phyloP scores from a whole-genome alignment of 2,888 invertebrate species.

The Tenthredo amoena region DNA sequence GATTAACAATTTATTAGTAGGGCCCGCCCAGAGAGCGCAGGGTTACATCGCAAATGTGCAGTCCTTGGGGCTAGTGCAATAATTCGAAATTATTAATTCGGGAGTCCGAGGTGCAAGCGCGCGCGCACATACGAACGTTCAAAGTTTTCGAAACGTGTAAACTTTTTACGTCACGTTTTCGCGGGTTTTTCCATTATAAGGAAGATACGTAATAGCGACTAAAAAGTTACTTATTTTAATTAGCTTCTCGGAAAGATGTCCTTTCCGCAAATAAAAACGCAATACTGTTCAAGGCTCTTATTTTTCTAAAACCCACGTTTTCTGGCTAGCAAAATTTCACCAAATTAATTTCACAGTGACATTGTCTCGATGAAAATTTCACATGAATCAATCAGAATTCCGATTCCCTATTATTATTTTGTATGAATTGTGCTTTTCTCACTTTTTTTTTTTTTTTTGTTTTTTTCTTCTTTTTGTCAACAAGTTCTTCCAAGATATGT shows the following conservation, averaged over 20 bases:
- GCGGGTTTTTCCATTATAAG: background rate
- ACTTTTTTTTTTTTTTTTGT: background rate
- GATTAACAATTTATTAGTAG: constrained; percentile 39
- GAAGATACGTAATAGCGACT: background rate
- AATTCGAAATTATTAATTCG: constrained; percentile 50
- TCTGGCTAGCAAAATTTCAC: background rate
- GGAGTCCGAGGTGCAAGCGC: constrained; percentile 44
- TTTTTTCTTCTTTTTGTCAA: background rate
- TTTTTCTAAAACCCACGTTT: background rate
- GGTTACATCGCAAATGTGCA: constrained; percentile 52
- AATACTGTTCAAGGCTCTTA: background rate
- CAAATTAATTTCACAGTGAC: background rate
- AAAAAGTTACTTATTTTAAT: background rate
- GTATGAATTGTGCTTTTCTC: background rate
- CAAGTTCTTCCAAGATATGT: background rate
- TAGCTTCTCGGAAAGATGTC: background rate
- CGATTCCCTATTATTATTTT: background rate
- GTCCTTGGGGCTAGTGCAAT: constrained; percentile 63
- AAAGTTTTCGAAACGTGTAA: background rate
- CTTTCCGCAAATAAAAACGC: background rate
- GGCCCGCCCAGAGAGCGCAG: constrained; percentile 43
- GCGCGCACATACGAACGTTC: constrained; percentile 17
- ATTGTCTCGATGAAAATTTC: background rate
- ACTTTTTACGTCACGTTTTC: constrained; percentile 12
- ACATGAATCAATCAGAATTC: background rate